phyloP scores from a whole-genome alignment of 2,113 vertebrate species.

The Chloebia gouldiae region DNA sequence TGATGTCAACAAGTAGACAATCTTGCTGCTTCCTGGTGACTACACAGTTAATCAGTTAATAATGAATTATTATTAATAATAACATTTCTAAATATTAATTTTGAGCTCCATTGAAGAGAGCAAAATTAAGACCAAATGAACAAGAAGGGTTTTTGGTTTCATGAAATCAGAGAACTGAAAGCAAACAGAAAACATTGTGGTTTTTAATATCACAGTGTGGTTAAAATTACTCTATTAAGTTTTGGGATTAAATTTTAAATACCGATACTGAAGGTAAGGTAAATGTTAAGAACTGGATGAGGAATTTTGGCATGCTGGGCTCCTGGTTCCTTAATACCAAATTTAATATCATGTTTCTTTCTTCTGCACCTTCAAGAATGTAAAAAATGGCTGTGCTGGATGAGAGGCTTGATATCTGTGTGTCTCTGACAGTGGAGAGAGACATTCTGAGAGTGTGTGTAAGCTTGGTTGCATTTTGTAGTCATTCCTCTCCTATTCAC shows the following conservation, averaged over 20 bases:
- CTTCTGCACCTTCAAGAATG: background rate
- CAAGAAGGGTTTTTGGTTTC: background rate
- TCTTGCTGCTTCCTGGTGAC: background rate
- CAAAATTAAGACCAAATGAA: background rate
- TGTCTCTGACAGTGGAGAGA: background rate
- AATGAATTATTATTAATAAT: background rate
- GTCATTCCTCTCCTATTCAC: background rate
- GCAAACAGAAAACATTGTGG: background rate
- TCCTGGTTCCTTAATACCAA: background rate
- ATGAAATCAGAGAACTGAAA: background rate
- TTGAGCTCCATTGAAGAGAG: background rate
- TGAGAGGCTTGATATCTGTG: background rate
- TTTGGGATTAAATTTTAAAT: background rate
- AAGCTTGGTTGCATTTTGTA: background rate
- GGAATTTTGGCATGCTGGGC: background rate
- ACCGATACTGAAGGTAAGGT: background rate
- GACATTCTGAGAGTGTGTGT: background rate
- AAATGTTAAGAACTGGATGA: background rate
- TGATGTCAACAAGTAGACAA: background rate
- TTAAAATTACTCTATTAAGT: background rate
- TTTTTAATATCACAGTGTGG: background rate
- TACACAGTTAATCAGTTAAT: background rate
- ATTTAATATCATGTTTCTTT: background rate
- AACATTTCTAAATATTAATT: background rate
- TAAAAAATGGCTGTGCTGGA: background rate